phyloP scores from a whole-genome alignment of 30 jellyfish, hydroid and myxozoan species.

The Turritopsis dohrnii region DNA sequence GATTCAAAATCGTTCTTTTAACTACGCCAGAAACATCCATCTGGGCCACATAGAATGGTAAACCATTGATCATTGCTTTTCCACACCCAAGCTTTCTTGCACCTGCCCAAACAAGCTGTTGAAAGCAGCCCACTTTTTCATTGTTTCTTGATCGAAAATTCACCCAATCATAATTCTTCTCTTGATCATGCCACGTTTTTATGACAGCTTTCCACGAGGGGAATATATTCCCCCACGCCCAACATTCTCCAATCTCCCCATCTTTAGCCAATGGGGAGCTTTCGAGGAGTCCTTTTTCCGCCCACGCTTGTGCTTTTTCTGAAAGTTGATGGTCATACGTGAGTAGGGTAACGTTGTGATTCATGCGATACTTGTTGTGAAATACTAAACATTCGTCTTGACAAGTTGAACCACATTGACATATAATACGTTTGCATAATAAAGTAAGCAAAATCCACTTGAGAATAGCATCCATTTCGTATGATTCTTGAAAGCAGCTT shows the following conservation, averaged over 20 bases:
- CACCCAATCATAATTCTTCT: conserved; percentile 63
- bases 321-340: conserved; percentile 35
- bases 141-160: conserved; percentile 46
- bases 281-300: conserved; percentile 44
- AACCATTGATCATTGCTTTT: conserved; percentile 40
- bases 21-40: conserved; percentile 66
- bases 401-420: conserved; percentile 43
- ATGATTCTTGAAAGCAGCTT: not conserved
- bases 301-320: conserved; percentile 85
- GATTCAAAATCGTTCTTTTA: conserved; percentile 26
- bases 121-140: conserved; percentile 64
- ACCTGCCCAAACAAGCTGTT: conserved; percentile 80
- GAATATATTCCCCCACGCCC: conserved; percentile 89
- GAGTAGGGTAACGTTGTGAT: conserved; percentile 54
- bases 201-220: conserved; percentile 74
- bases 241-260: conserved; percentile 75
- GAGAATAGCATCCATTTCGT: not conserved
- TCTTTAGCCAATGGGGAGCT: conserved; percentile 54
- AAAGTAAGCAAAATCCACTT: not conserved
- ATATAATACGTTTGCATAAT: not conserved
- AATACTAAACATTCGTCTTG: conserved; percentile 56
- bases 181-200: conserved; percentile 96
- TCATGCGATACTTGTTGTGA: conserved; percentile 62
- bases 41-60: conserved; percentile 74
- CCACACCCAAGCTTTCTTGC: conserved; percentile 82